Evolutionary conservation across 2,888 invertebrate genomes (phyloP), one percentile per base, ranked within the genome.

Genomic region (Thyatira batis): DNA sequence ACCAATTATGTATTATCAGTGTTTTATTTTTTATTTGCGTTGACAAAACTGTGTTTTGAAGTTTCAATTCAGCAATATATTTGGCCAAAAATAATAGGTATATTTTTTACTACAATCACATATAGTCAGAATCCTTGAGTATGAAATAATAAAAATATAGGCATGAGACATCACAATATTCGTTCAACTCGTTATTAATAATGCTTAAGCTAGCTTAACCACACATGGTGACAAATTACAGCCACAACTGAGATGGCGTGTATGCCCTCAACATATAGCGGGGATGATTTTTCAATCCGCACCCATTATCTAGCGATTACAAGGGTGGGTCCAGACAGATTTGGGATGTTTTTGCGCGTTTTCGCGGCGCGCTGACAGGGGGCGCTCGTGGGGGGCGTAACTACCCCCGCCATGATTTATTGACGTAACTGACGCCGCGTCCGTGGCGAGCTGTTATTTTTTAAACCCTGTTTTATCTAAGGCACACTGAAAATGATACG

Each of bases 291-390:
- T 89, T 90, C 89, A 89, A 89, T 89, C 85, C 83, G 71, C 74
- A 68, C 73, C 85, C 87, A 89, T 89, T 89, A 89, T 89, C 87
- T 84, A 82, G 79, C 85, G 87, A 90, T 90, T 89, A 89, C 87
- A 86, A 85, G 89, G 90, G 89, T 85, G 85, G 84, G 80, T 79
- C 84, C 83, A 83, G 87, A 87, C 85, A 82, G 82, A 84, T 85
- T 80, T 76, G 83, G 85, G 83, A 81, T 83, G 87, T 88, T 90
- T 80, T 82, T 82, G 78, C 75, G 72, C 69, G 67, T 73, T 73
- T 71, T 70, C 72, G 70, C 71, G 67, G 67, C 66, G 63, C 73
- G 72, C 69, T 71, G 78, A 78, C 78, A 79, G 72, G 76, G 76
- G 78, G 74, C 61, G 65, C 72, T 17, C 17, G 74, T 66, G 73